Evolutionary conservation across 2,113 vertebrate species (phyloP).

Genomic region (Cottus gobio): DNA sequence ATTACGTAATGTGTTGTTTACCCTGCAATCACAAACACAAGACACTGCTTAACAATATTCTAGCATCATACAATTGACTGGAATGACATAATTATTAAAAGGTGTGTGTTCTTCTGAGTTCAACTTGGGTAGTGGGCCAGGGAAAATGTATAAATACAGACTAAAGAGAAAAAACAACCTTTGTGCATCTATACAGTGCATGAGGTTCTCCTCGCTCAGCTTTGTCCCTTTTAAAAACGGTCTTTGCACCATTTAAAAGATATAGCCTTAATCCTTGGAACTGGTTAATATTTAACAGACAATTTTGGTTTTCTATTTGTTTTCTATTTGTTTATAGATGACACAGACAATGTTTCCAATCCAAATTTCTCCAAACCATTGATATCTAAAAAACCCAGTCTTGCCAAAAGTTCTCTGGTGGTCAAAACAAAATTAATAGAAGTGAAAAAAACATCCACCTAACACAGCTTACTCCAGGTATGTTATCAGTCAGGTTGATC

Average conservation of each 20-base stretch:
- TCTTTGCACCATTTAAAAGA: background rate
- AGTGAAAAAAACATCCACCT: background rate
- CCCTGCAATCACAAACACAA: background rate
- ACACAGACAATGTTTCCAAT: background rate
- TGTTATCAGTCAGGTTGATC: background rate
- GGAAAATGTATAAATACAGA: background rate
- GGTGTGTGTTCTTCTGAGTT: background rate
- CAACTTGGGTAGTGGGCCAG: background rate
- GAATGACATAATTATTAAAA: background rate
- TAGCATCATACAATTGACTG: background rate
- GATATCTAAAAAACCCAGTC: background rate
- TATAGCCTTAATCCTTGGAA: background rate
- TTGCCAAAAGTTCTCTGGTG: background rate
- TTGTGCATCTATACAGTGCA: background rate
- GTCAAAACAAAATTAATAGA: background rate
- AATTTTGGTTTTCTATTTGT: background rate
- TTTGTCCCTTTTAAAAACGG: background rate
- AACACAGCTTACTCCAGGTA: background rate
- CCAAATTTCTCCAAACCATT: background rate
- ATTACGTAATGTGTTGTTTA: conserved; percentile 72
- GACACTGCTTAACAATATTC: background rate
- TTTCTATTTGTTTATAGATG: no score
- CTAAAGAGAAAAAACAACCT: conserved; percentile 8
- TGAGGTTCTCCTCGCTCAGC: background rate
- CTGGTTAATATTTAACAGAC: background rate